Evolutionary conservation across 2,113 vertebrate species (phyloP), one percentile per base, ranked within the genome.

Genomic region (Coryphaenoides rupestris): DNA sequence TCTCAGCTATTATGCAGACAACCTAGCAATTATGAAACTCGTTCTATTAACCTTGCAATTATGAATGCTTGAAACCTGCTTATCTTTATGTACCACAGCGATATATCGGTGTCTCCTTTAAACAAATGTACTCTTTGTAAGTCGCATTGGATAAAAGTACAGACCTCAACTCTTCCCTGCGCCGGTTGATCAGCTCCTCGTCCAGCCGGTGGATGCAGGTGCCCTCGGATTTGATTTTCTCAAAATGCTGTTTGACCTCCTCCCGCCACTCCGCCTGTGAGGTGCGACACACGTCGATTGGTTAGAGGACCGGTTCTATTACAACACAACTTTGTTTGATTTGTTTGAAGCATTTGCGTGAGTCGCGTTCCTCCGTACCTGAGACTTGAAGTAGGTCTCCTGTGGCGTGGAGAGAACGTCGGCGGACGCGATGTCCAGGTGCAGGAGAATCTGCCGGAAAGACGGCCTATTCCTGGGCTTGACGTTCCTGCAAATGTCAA

Each of bases 161-260:
- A 68, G 69, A 97, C 96, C 96, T 93, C 74, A 98, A 95, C 72
- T 98, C 96, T 70, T 98, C 96, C 57, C 96, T 88, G 60, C 96
- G 91, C 1, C 96, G 86, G 86, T 95, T 94, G 85, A 98, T 96
- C 69, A 98, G 88, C 62, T 98, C 96, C 85, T 98, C 96, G 55
- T 98, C 96, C 33, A 98, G 90, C 47, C 95, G 93, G 79, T 98
- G 96, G 65, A 98, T 86, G 83, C 96, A 98, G 14, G 96, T 98
- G 19, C 96, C 96, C 85, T 98, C 96, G 1, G 95, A 97, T 76
- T 98, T 98, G 83, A 98, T 98, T 89, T 98, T 98, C 89, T 98
- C 96, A 65, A 98, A 98, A 89, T 98, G 95, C 77, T 96, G 92
- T 84, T 96, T 95, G 76, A 98, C 96, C 84, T 98, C 96, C 77